A percentile compares a stretch with the other conserved stretches of the same genome.
These are phyloP conservation scores for Exocentrus adspersus DNA, from an alignment of 2,888 invertebrate genomes.

Conservation along the genomic window DNA sequence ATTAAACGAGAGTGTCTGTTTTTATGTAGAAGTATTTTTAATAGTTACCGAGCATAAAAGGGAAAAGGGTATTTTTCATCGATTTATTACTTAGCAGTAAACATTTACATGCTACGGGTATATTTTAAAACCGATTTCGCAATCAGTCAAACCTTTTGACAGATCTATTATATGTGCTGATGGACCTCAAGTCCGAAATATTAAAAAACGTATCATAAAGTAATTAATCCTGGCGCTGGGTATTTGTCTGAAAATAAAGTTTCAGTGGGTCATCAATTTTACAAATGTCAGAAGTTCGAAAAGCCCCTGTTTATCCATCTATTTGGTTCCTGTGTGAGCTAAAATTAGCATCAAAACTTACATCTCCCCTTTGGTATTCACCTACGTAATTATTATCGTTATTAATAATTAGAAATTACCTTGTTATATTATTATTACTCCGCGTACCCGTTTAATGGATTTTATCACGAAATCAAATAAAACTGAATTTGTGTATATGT, in stretches of 20 bases:
- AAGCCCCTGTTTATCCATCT: background rate
- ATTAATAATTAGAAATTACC: too few relatives aligned
- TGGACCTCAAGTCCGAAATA: conserved; percentile 8
- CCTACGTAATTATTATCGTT: too few relatives aligned
- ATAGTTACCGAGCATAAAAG: too few relatives aligned
- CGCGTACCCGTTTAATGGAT: too few relatives aligned
- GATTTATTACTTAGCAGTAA: background rate
- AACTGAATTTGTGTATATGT: too few relatives aligned
- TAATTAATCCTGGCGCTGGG: conserved; percentile 6
- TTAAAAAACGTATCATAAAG: conserved; percentile 11
- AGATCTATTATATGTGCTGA: conserved; percentile 11
- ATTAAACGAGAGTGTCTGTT: too few relatives aligned
- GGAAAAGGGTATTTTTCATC: background rate
- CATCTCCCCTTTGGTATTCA: too few relatives aligned
- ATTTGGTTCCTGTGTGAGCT: background rate
- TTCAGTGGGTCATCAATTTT: conserved; percentile 18
- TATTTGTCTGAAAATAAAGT: conserved; percentile 11
- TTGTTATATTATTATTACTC: too few relatives aligned
- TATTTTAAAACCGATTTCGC: conserved; percentile 13
- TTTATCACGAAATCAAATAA: too few relatives aligned
- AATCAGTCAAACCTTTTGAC: conserved; percentile 9
- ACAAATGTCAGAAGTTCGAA: background rate
- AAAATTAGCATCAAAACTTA: too few relatives aligned
- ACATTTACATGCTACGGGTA: background rate
- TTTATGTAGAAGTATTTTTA: too few relatives aligned